Conservation (phyloP, 2,797 vertebrate species). For the Sternotherus odoratus region DNA sequence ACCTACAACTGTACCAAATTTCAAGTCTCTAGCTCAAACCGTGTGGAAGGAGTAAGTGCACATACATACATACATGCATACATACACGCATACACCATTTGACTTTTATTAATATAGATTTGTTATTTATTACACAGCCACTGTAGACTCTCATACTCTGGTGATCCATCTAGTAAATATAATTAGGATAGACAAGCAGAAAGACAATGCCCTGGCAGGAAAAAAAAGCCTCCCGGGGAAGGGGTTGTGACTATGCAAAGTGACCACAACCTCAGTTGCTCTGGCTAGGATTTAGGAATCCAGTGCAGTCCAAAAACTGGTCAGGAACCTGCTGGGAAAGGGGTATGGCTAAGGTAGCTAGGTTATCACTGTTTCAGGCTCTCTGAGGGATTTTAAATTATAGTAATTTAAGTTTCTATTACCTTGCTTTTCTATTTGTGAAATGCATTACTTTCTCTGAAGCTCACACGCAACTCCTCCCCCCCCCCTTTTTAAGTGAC, state of each 20-base stretch:
- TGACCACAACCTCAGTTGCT: slow-evolving; percentile 6
- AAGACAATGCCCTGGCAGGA: background rate
- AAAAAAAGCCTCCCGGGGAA: slow-evolving; percentile 2
- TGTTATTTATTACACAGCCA: background rate
- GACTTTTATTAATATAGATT: too few relatives aligned
- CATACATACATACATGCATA: too few relatives aligned
- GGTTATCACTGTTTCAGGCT: slow-evolving; percentile 66
- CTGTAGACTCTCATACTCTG: background rate
- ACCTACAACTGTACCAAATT: too few relatives aligned
- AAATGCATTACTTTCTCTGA: slow-evolving; percentile 69
- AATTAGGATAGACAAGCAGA: background rate
- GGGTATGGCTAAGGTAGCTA: slow-evolving; percentile 33
- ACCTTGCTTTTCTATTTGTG: slow-evolving; percentile 64
- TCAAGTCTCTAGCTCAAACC: too few relatives aligned
- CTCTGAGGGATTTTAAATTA: slow-evolving; percentile 64
- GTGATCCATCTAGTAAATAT: background rate
- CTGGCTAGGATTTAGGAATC: slow-evolving; percentile 58
- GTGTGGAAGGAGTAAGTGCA: too few relatives aligned
- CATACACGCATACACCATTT: too few relatives aligned
- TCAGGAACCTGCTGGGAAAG: slow-evolving; percentile 54
- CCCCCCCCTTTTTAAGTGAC: slow-evolving; percentile 40
- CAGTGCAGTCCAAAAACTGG: slow-evolving; percentile 56
- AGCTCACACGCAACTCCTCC: slow-evolving; percentile 56
- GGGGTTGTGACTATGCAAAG: slow-evolving; percentile 17
- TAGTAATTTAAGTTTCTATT: slow-evolving; percentile 62